phyloP scores from a whole-genome alignment of 2,113 vertebrate genomes.

The Ptilorrhoa leucosticta region DNA sequence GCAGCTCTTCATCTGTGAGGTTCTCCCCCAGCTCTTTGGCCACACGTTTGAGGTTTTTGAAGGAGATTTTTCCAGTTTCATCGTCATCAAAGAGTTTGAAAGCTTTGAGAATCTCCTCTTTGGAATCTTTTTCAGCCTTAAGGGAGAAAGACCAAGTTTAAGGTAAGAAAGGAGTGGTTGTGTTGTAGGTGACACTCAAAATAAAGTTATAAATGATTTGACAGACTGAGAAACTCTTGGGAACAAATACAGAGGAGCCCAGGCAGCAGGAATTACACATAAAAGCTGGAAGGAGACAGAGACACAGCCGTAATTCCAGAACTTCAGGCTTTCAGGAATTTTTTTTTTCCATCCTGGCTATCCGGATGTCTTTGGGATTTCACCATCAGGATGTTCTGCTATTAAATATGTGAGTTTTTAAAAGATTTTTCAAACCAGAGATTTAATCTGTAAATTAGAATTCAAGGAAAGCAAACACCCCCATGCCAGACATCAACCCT shows the following conservation, averaged over 20 bases:
- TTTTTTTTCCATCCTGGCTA: not conserved
- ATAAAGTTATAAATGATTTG: not conserved
- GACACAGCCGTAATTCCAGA: not conserved
- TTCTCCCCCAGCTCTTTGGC: conserved; percentile 91
- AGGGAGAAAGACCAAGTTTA: not conserved
- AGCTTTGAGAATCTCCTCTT: conserved; percentile 93
- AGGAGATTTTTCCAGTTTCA: conserved; percentile 93
- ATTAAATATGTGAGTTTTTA: not conserved
- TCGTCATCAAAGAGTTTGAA: conserved; percentile 93
- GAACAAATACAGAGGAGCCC: not conserved
- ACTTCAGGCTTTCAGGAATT: not conserved
- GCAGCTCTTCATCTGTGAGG: conserved; percentile 91
- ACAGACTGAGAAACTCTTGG: not conserved
- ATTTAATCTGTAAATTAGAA: not conserved
- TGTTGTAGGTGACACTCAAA: not conserved
- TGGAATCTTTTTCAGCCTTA: conserved; percentile 92
- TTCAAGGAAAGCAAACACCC: not conserved
- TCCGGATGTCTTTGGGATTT: not conserved
- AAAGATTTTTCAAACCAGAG: not conserved
- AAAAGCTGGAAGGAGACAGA: not conserved
- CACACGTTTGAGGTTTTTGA: conserved; percentile 90
- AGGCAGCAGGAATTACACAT: not conserved
- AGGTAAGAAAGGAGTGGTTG: not conserved
- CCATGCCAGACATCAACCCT: not conserved
- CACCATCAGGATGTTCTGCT: not conserved